These are phyloP conservation scores for Thinocorus orbignyianus DNA, from an alignment of 2,113 vertebrate species.

Conservation along the genomic window DNA sequence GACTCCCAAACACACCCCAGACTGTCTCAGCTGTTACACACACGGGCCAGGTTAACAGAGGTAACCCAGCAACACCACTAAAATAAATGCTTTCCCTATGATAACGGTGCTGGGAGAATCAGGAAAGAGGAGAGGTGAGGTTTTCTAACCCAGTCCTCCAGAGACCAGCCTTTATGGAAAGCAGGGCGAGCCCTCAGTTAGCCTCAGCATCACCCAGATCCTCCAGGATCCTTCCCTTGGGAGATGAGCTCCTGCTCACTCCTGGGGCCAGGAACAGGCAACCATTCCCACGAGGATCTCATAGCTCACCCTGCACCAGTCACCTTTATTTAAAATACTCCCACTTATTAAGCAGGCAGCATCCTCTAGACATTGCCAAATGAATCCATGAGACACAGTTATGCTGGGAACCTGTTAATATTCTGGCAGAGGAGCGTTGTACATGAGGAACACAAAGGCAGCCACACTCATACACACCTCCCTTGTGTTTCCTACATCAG, in stretches of 20 bases:
- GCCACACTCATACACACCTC: neutral
- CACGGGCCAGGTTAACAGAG: neutral
- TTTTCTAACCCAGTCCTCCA: accelerated
- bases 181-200: accelerated
- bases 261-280: accelerated
- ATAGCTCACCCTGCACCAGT: accelerated
- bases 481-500: slow-evolving; percentile 42
- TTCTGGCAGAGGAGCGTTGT: neutral
- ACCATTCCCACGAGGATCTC: neutral
- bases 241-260: neutral
- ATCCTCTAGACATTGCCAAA: accelerated
- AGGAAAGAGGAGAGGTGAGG: neutral
- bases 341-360: neutral
- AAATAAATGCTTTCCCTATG: neutral
- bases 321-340: neutral
- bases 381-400: accelerated
- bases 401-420: neutral
- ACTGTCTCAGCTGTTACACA: neutral
- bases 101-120: neutral
- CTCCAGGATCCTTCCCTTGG: neutral
- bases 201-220: neutral
- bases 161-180: neutral
- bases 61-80: neutral
- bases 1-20: neutral
- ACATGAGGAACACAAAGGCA: neutral